These are phyloP conservation scores for Lepidotrigona ventralis DNA, from an alignment of 1,140 invertebrate genomes.

Conservation along the genomic window DNA sequence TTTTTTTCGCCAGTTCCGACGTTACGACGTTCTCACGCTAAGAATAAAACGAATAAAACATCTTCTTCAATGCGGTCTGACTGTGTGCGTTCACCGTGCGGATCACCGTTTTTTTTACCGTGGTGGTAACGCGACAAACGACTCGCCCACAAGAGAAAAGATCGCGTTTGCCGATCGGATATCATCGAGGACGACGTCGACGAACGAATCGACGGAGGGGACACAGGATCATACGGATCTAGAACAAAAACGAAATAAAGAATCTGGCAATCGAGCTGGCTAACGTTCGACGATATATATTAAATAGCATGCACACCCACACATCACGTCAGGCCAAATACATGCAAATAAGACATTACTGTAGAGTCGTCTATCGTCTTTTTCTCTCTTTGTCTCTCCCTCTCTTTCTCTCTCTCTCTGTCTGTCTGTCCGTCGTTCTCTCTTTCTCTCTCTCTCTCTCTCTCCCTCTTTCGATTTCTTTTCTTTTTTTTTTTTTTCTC, in stretches of 20 bases:
- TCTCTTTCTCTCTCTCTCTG: background rate
- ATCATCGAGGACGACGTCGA: background rate
- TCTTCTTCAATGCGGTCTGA: conserved; percentile 9
- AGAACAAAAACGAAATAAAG: conserved; percentile 31
- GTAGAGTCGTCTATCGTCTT: conserved; percentile 23
- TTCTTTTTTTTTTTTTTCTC: background rate
- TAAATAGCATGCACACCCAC: conserved; percentile 48
- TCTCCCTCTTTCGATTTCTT: background rate
- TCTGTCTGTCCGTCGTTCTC: too few relatives aligned
- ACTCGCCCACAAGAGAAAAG: background rate
- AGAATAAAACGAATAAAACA: conserved; percentile 34
- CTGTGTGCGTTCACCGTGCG: conserved; percentile 8
- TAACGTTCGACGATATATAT: conserved; percentile 1
- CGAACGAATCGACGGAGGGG: background rate
- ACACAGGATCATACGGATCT: conserved; percentile 14
- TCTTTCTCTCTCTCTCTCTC: background rate
- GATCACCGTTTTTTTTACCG: too few relatives aligned
- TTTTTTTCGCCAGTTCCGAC: background rate
- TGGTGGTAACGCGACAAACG: conserved; percentile 12
- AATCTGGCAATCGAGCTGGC: conserved; percentile 10
- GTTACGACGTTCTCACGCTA: conserved; percentile 41
- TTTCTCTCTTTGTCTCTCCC: background rate
- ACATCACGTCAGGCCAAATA: conserved; percentile 40
- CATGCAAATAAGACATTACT: conserved; percentile 56
- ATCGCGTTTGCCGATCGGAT: background rate